Conservation (phyloP, 2,113 vertebrate species). For the Spizaetus ornatus region DNA sequence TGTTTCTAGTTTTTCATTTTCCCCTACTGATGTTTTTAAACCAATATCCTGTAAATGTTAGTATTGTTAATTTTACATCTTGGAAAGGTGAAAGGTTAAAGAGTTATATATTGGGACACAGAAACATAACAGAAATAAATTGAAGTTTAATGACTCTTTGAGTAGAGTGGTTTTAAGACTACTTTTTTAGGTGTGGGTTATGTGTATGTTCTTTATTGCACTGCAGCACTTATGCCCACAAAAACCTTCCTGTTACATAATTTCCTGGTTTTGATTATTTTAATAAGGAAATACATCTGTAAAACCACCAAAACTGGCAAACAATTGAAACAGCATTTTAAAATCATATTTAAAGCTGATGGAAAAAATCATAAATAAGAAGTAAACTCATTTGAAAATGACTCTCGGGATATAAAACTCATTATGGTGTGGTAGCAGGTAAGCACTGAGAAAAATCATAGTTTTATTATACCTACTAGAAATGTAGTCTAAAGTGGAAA, state of each 20-base stretch:
- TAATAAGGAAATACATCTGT: background rate
- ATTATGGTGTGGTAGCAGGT: background rate
- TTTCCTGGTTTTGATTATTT: background rate
- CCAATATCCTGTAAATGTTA: constrained; percentile 20
- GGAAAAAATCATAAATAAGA: background rate
- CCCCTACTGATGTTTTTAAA: constrained; percentile 21
- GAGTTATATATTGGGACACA: background rate
- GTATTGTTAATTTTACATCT: constrained; percentile 26
- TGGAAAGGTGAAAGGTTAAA: constrained; percentile 8
- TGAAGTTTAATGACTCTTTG: background rate
- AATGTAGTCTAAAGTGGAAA: background rate
- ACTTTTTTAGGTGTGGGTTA: background rate
- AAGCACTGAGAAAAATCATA: background rate
- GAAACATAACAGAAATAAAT: background rate
- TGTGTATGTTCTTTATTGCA: background rate
- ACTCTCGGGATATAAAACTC: background rate
- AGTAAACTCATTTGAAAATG: background rate
- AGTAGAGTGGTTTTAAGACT: background rate
- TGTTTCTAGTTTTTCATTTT: background rate
- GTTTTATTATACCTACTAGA: background rate
- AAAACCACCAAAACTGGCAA: background rate
- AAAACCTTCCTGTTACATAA: background rate
- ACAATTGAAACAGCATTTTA: background rate
- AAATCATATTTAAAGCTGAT: background rate
- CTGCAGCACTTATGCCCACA: background rate